phyloP scores from a whole-genome alignment of 2,888 invertebrate species.

The Apamea epomidion region DNA sequence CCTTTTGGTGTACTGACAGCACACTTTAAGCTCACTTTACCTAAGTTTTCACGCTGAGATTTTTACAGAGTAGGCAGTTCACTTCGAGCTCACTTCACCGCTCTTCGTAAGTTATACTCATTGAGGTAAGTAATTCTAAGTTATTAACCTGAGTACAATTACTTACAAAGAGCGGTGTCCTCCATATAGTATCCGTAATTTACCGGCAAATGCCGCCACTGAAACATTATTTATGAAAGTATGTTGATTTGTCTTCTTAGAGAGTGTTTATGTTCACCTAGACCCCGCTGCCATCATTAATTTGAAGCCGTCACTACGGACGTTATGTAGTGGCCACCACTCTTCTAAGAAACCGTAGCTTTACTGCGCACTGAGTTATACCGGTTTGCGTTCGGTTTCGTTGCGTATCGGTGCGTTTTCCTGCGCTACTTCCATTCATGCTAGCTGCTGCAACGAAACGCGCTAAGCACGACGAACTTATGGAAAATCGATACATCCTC shows the following conservation, averaged over 20 bases:
- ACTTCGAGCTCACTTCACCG: too few relatives aligned
- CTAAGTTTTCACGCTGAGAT: too few relatives aligned
- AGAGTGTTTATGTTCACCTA: neutral
- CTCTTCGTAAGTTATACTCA: too few relatives aligned
- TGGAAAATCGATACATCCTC: neutral
- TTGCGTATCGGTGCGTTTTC: neutral
- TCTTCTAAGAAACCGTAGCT: neutral
- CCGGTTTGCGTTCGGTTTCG: neutral
- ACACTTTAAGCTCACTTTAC: too few relatives aligned
- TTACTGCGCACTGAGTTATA: neutral
- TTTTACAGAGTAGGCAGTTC: too few relatives aligned
- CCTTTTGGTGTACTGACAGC: too few relatives aligned
- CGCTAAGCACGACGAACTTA: neutral
- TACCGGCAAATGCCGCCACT: neutral
- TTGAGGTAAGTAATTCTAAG: too few relatives aligned
- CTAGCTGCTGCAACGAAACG: neutral
- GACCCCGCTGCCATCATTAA: neutral
- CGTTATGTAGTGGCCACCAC: neutral
- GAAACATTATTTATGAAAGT: neutral
- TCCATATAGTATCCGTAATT: too few relatives aligned
- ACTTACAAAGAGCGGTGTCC: too few relatives aligned
- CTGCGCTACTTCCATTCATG: neutral
- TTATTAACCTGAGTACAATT: too few relatives aligned
- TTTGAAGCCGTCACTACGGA: neutral
- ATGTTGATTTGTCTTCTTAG: neutral